Conservation (phyloP, 2,113 vertebrate genomes). For the Pluvialis apricaria region DNA sequence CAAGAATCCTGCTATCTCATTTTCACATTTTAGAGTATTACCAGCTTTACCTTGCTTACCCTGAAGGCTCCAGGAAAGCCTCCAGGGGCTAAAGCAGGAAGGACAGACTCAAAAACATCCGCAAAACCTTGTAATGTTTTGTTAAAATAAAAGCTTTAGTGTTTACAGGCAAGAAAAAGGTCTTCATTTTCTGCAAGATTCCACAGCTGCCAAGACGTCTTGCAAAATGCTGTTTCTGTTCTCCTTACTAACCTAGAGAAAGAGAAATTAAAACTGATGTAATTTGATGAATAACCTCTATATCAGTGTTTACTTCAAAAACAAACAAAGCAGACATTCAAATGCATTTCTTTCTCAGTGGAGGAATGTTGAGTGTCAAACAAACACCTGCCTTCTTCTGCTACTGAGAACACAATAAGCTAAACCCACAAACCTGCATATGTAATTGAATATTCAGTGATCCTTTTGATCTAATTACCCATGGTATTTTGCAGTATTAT, state of each 20-base stretch:
- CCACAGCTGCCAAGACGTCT: conserved; percentile 80
- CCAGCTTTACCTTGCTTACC: background rate
- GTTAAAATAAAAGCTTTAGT: background rate
- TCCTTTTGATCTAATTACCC: background rate
- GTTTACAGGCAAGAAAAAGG: background rate
- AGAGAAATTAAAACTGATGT: conserved; percentile 33
- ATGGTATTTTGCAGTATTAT: background rate
- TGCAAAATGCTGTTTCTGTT: conserved; percentile 84
- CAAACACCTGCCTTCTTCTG: background rate
- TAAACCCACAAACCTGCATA: background rate
- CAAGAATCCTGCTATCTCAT: background rate
- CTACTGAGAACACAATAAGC: background rate
- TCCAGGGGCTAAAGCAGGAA: background rate
- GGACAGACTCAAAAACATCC: background rate
- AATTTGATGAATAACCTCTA: background rate
- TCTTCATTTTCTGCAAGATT: conserved; percentile 72
- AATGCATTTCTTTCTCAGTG: background rate
- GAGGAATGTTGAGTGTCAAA: background rate
- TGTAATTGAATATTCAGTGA: background rate
- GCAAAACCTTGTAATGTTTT: background rate
- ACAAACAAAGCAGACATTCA: background rate
- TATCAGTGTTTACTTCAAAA: background rate
- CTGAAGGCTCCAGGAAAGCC: background rate
- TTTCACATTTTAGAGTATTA: background rate
- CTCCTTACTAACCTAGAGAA: conserved; percentile 86